Conservation (phyloP, 2,888 invertebrate species). For the Leptinotarsa rubiginosa region DNA sequence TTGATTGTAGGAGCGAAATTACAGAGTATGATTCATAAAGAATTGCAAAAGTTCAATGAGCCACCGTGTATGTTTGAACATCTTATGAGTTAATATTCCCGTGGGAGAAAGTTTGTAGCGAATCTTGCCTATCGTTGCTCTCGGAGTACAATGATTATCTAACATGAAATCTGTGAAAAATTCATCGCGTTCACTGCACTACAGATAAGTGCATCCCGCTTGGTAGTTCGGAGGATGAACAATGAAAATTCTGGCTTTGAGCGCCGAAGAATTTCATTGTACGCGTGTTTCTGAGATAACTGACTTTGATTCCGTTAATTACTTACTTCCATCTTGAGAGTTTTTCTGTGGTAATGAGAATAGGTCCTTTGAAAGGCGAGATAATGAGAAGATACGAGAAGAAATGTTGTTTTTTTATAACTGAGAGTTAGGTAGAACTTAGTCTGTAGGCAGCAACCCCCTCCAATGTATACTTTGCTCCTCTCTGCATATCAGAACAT, state of each 20-base stretch:
- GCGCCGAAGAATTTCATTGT: slow-evolving; percentile 8
- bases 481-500: no score
- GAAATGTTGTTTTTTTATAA: not conserved
- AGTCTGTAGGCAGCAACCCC: no score
- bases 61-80: not conserved
- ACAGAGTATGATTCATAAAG: no score
- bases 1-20: no score
- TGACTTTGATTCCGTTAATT: not conserved
- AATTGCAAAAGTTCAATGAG: not conserved
- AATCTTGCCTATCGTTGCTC: not conserved
- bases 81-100: not conserved
- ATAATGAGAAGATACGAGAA: not conserved
- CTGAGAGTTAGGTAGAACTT: no score
- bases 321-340: not conserved
- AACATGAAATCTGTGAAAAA: slow-evolving; percentile 10
- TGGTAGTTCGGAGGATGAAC: not conserved
- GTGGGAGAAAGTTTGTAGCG: slow-evolving; percentile 7
- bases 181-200: slow-evolving; percentile 1
- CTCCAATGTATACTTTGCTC: no score
- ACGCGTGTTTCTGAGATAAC: slow-evolving; percentile 1
- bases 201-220: not conserved
- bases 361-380: not conserved
- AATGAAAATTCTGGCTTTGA: not conserved
- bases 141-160: slow-evolving; percentile 10
- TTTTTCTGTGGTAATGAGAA: not conserved